Conservation (phyloP, 2,888 invertebrate genomes). For the Mythimna albipuncta region DNA sequence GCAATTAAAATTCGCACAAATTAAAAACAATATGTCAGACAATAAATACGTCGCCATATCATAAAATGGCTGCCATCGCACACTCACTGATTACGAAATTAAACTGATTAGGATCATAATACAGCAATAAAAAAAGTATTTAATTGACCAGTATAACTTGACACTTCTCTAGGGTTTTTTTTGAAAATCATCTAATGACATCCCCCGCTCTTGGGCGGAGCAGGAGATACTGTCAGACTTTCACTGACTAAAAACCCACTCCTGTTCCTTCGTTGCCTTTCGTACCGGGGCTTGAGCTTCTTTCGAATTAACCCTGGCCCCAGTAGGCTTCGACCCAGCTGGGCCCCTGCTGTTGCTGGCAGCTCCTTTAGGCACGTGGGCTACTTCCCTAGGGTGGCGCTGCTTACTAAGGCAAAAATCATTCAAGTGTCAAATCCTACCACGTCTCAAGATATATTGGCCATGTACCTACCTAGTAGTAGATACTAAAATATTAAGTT, state of each 20-base stretch:
- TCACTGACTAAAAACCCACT: too few relatives aligned
- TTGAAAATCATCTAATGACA: too few relatives aligned
- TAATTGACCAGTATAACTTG: background rate
- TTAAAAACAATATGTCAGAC: slow-evolving; percentile 16
- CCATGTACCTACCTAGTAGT: background rate
- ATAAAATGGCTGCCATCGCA: slow-evolving; percentile 19
- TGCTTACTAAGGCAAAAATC: background rate
- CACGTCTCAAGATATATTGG: background rate
- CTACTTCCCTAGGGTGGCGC: background rate
- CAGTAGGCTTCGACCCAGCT: too few relatives aligned
- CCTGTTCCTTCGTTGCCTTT: too few relatives aligned
- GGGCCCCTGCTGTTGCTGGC: too few relatives aligned
- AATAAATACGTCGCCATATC: slow-evolving; percentile 18
- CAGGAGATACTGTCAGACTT: too few relatives aligned
- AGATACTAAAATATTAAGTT: slow-evolving; percentile 27
- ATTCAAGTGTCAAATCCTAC: background rate
- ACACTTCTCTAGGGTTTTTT: too few relatives aligned
- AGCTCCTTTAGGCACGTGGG: too few relatives aligned
- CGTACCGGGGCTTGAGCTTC: too few relatives aligned
- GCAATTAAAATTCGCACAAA: slow-evolving; percentile 39
- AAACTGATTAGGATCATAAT: slow-evolving; percentile 38
- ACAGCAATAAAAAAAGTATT: slow-evolving; percentile 14
- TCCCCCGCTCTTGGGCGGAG: too few relatives aligned
- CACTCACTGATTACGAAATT: slow-evolving; percentile 26
- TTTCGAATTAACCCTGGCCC: too few relatives aligned